Evolutionary conservation across 2,888 invertebrate species (phyloP).

Genomic region (Nasonovia ribisnigri): DNA sequence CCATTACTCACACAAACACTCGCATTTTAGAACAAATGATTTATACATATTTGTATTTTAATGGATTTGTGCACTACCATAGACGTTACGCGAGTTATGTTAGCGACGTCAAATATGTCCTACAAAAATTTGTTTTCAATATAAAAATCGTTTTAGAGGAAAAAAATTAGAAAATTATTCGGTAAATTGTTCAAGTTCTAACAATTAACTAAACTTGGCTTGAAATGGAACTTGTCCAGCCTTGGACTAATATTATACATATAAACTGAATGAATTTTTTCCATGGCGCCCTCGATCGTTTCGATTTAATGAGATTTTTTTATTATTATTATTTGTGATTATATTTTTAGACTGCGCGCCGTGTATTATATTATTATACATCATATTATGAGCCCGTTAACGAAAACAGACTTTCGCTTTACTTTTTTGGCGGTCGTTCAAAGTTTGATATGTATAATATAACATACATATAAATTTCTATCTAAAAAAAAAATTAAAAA

Average conservation of each 20-base stretch:
- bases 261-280: not conserved
- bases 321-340: not conserved
- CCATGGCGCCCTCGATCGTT: not conserved
- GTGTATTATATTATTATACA: slow-evolving; percentile 1
- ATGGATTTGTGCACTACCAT: not conserved
- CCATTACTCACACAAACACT: not conserved
- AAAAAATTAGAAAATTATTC: not conserved
- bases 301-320: slow-evolving; percentile 22
- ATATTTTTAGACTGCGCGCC: slow-evolving; percentile 23
- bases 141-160: not conserved
- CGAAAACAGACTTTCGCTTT: slow-evolving; percentile 37
- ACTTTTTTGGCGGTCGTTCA: slow-evolving; percentile 38
- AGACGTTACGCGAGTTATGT: not conserved
- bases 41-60: not conserved
- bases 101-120: not conserved
- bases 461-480: not conserved
- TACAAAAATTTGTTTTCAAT: not conserved
- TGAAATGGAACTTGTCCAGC: not conserved
- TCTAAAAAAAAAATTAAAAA: not conserved
- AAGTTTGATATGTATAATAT: slow-evolving; percentile 11
- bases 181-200: not conserved
- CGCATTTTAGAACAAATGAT: not conserved
- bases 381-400: not conserved
- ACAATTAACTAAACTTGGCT: not conserved
- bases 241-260: not conserved